These are phyloP conservation scores for Cantharis flavilabris DNA, from an alignment of 2,888 invertebrate genomes.

Conservation along the genomic window DNA sequence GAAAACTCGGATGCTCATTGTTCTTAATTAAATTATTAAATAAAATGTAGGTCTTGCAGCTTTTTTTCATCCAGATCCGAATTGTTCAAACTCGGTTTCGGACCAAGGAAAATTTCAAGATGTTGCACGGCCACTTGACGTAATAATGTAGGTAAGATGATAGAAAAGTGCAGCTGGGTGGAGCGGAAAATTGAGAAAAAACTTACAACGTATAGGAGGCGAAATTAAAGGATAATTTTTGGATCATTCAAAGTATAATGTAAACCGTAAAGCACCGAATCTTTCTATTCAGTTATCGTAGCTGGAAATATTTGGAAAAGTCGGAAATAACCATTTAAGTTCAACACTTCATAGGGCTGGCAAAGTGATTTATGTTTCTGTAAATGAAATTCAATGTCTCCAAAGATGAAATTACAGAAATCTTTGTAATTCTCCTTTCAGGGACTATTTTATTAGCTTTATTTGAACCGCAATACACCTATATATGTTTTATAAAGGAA, in stretches of 20 bases:
- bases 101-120: not conserved
- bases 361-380: constrained; percentile 16
- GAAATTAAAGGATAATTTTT: not conserved
- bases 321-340: constrained; percentile 17
- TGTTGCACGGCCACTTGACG: not conserved
- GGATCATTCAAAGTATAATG: not conserved
- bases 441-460: not conserved
- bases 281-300: constrained; percentile 1
- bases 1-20: not conserved
- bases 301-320: constrained; percentile 12
- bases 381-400: constrained; percentile 2
- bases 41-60: not conserved
- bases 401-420: constrained; percentile 11
- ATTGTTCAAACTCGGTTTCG: too few relatives aligned
- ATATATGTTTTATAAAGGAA: not conserved
- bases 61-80: not conserved
- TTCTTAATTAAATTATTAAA: not conserved
- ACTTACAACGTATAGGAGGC: not conserved
- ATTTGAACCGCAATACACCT: not conserved
- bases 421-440: not conserved
- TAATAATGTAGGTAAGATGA: not conserved
- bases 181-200: not conserved
- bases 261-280: not conserved
- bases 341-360: not conserved
- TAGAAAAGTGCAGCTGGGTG: not conserved